Percentiles rank a stretch among this genome's conserved stretches.
These are phyloP conservation scores for Cantharis flavilabris DNA, from an alignment of 2,888 invertebrate species.

Conservation along the genomic window DNA sequence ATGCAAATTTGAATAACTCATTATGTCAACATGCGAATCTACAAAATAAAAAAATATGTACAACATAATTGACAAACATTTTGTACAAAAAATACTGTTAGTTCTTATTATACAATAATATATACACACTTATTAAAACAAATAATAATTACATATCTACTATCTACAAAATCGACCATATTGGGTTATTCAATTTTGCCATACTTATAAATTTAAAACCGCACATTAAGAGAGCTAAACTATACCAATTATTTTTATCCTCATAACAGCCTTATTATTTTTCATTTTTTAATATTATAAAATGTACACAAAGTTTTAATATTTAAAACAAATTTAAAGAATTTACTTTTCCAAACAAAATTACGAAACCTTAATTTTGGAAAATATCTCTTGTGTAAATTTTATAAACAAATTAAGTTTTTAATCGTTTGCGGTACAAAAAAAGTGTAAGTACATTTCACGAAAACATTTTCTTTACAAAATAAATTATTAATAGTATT, in stretches of 20 bases:
- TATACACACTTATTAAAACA: constrained; percentile 33
- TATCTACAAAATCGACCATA: neutral
- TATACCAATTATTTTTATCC: constrained; percentile 41
- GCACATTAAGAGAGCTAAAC: constrained; percentile 40
- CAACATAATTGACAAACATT: constrained; percentile 42
- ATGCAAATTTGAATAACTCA: constrained; percentile 33
- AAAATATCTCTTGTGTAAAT: constrained; percentile 29
- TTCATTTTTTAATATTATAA: constrained; percentile 44
- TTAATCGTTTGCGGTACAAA: constrained; percentile 15
- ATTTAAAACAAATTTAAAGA: neutral
- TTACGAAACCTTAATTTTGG: neutral
- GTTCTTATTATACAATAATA: constrained; percentile 18
- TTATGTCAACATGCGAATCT: constrained; percentile 27
- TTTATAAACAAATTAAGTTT: constrained; percentile 28
- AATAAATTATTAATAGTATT: constrained; percentile 54
- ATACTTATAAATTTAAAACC: constrained; percentile 27
- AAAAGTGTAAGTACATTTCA: constrained; percentile 50
- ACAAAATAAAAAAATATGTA: constrained; percentile 38
- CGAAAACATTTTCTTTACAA: constrained; percentile 48
- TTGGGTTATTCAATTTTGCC: constrained; percentile 16
- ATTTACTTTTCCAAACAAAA: neutral
- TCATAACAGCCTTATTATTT: constrained; percentile 49
- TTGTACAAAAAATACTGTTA: constrained; percentile 49
- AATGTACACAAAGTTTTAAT: constrained; percentile 40
- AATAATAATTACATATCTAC: constrained; percentile 23